Evolutionary conservation across 2,113 vertebrate genomes (phyloP).

Genomic region (Eupsittula cactorum): DNA sequence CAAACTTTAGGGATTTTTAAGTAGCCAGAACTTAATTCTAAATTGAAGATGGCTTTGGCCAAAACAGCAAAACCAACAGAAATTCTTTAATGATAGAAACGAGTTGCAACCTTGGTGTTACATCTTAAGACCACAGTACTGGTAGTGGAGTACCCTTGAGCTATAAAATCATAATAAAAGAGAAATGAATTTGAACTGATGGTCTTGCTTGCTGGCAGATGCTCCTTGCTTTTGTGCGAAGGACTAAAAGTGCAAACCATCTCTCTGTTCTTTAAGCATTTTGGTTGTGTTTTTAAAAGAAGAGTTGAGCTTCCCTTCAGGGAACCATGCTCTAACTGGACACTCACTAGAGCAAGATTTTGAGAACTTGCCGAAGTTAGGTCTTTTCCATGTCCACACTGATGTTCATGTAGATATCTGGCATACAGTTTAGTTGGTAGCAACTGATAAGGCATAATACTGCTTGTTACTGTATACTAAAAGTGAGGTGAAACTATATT

Average conservation of each 20-base stretch:
- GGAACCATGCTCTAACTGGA: not conserved
- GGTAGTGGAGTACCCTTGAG: not conserved
- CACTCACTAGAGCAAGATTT: not conserved
- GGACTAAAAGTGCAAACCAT: not conserved
- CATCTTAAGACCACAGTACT: not conserved
- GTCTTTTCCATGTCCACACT: not conserved
- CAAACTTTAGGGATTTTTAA: constrained; percentile 31
- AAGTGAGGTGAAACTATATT: constrained; percentile 52
- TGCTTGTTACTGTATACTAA: constrained; percentile 23
- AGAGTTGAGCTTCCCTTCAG: not conserved
- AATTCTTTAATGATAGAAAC: not conserved
- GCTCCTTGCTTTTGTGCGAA: not conserved
- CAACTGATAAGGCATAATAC: constrained; percentile 5
- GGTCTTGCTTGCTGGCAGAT: not conserved
- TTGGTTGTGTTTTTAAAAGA: not conserved
- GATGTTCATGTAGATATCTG: not conserved
- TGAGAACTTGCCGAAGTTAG: not conserved
- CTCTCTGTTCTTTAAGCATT: not conserved
- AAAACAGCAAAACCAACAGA: not conserved
- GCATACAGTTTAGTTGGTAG: constrained; percentile 26
- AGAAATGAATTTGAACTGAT: not conserved
- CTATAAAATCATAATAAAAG: not conserved
- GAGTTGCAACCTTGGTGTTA: not conserved
- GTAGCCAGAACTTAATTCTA: constrained; percentile 12
- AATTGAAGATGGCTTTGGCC: not conserved